Evolutionary conservation across 2,113 vertebrate species (phyloP), one percentile per base, ranked within the genome.

Genomic region (Hippocampus zosterae): DNA sequence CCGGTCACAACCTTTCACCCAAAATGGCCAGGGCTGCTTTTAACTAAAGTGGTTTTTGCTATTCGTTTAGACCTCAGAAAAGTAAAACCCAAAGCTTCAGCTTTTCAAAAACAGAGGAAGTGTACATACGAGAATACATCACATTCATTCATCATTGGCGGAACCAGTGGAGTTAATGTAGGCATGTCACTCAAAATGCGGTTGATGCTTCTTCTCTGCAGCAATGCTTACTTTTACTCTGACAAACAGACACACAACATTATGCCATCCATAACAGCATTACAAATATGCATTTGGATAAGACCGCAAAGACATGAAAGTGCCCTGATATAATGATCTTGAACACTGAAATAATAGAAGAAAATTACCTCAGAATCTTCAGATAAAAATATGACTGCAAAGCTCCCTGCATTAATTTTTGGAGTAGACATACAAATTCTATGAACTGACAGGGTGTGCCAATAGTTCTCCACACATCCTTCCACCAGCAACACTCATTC

Each of bases 391-490:
- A 23, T 21, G 21, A n/a, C 19, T 55, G 9, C 21, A 55, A 55
- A 55, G 52, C 52, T 55, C 52, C 8, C n/a, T 21, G 15, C 63
- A 65, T 73, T 21, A 33, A 69, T 23, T 66, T 61, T 41, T 37
- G 41, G 61, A 60, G 56, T 68, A 50, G 65, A 56, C 9, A 70
- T 65, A 72, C 66, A 79, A 74, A 77, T 69, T 61, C 27, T 52
- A 55, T 3, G n/a, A 52, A 65, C 7, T 52, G 67, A 74, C 55
- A 78, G 41, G 33, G 33, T 5, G 5, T 37, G 33, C 33, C 33
- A 37, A 37, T 48, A 68, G 0, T 18, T 70, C 48, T 67, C 77
- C 19, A 60, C 65, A 50, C 50, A 23, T 2, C 40, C 25, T 44
- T 10, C 37, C 44, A 23, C 33, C 29, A 23, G 48, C 27, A 46